Conservation (phyloP, 2,113 vertebrate species). For the Gopherus evgoodei region DNA sequence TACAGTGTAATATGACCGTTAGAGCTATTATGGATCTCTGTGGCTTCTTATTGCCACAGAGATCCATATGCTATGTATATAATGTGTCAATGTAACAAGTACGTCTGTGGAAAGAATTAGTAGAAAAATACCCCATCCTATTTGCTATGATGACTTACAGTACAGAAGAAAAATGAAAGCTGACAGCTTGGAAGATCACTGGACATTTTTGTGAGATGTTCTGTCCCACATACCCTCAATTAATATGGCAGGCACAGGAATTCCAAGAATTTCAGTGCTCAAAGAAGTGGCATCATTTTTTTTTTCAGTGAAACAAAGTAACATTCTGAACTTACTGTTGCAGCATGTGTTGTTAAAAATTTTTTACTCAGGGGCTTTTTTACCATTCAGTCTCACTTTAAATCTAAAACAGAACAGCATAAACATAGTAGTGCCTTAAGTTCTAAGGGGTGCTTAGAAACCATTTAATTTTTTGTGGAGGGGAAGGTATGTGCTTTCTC, state of each 20-base stretch:
- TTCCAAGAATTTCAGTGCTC: neutral
- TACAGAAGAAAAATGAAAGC: neutral
- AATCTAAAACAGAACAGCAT: neutral
- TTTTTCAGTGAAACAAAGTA: neutral
- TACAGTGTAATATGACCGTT: too few relatives aligned
- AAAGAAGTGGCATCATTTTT: neutral
- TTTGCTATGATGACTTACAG: neutral
- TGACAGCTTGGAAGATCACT: neutral
- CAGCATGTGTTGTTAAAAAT: neutral
- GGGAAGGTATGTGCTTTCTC: neutral
- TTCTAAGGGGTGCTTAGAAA: neutral
- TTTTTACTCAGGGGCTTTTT: neutral
- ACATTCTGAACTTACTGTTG: neutral
- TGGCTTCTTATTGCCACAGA: neutral
- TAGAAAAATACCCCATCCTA: neutral
- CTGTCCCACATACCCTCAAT: neutral
- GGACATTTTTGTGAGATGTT: neutral
- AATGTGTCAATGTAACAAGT: neutral
- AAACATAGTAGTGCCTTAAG: neutral
- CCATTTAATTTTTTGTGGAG: neutral
- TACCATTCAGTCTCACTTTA: neutral
- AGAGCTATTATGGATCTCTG: too few relatives aligned
- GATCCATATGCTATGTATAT: neutral
- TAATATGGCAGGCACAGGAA: neutral
- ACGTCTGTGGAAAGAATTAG: neutral